Conservation (phyloP, 2,888 invertebrate species). For the Didymodactylos carnosus region DNA sequence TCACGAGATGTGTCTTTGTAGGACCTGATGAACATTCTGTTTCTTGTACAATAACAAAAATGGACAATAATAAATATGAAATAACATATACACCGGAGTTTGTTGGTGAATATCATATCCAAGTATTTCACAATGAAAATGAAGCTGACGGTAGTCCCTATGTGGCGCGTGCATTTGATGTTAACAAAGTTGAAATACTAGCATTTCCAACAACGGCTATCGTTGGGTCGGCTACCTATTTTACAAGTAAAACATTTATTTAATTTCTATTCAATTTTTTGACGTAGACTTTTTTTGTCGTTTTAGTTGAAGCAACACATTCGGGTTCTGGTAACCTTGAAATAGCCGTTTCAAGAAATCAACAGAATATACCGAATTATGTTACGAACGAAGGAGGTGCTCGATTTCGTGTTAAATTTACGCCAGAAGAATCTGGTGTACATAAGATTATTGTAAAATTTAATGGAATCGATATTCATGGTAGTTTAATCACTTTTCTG, state of each 20-base stretch:
- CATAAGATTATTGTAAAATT: slow-evolving; percentile 65
- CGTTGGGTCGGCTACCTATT: slow-evolving; percentile 41
- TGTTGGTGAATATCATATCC: not conserved
- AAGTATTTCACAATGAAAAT: not conserved
- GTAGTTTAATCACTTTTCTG: slow-evolving; percentile 5
- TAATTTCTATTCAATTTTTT: slow-evolving; percentile 38
- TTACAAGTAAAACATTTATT: slow-evolving; percentile 42
- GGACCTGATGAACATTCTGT: not conserved
- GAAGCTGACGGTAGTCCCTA: not conserved
- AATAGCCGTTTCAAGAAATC: slow-evolving; percentile 42
- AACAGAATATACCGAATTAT: slow-evolving; percentile 42
- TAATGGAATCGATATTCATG: slow-evolving; percentile 37
- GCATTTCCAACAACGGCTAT: slow-evolving; percentile 21
- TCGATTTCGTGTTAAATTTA: slow-evolving; percentile 66
- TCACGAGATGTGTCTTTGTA: too few species aligned
- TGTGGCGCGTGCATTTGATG: not conserved
- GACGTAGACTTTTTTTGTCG: too few species aligned
- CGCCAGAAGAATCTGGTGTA: slow-evolving; percentile 69
- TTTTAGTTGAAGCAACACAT: not conserved
- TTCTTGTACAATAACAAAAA: not conserved
- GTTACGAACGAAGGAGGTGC: slow-evolving; percentile 40
- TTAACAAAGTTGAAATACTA: not conserved
- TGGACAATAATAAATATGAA: not conserved
- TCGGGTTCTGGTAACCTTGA: slow-evolving; percentile 35
- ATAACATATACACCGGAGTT: not conserved